A percentile compares a stretch with the other conserved stretches of the same genome.
These are phyloP conservation scores for Galbula dea DNA, from an alignment of 2,113 vertebrate genomes.

Conservation along the genomic window DNA sequence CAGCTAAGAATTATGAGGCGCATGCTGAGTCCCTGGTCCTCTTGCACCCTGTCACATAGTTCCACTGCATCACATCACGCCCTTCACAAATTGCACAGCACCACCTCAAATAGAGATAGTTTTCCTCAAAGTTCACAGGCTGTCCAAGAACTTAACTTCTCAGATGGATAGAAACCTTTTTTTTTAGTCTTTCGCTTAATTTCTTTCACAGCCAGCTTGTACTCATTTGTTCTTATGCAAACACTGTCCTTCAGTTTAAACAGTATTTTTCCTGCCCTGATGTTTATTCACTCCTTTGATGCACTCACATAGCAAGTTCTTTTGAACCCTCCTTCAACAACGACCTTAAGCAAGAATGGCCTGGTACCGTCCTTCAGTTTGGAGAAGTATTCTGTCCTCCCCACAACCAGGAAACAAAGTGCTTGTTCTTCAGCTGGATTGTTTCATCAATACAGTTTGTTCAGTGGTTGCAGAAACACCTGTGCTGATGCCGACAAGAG, in stretches of 20 bases:
- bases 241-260: background rate
- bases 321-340: background rate
- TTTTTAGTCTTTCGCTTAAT: background rate
- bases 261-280: background rate
- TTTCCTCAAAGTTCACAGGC: background rate
- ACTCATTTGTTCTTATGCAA: background rate
- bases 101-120: background rate
- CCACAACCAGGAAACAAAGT: background rate
- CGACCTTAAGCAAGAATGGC: background rate
- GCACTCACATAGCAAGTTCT: background rate
- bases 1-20: background rate
- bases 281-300: background rate
- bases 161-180: background rate
- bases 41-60: background rate
- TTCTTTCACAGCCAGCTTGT: background rate
- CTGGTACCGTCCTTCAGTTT: background rate
- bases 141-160: background rate
- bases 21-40: background rate
- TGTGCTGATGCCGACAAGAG: background rate
- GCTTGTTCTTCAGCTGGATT: background rate
- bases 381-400: background rate
- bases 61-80: background rate
- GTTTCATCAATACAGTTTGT: background rate
- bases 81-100: background rate
- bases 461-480: background rate